These are phyloP conservation scores for Drosophila bocqueti DNA, from an alignment of 1,140 invertebrate species.

Conservation along the genomic window DNA sequence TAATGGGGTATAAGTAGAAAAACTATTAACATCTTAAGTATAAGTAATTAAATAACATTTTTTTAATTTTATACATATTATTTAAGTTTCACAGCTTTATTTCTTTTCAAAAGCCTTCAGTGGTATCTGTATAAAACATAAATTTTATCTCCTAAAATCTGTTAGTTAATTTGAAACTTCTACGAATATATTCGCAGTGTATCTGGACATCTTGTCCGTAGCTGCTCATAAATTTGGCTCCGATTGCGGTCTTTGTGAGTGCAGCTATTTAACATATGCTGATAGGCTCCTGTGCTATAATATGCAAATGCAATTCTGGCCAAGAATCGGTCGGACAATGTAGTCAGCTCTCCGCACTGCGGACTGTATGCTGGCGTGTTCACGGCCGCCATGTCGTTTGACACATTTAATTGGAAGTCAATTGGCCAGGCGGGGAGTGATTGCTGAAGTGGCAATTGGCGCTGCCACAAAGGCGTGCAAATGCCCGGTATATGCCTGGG, in stretches of 20 bases:
- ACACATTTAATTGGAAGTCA: constrained; percentile 81
- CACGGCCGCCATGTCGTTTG: constrained; percentile 41
- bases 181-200: not conserved
- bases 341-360: not conserved
- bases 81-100: too few species aligned
- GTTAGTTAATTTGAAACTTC: not conserved
- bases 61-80: too few species aligned
- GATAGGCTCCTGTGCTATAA: constrained; percentile 33
- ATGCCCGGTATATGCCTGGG: constrained; percentile 13
- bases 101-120: too few species aligned
- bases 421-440: constrained; percentile 56
- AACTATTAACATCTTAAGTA: too few species aligned
- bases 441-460: constrained; percentile 51
- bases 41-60: too few species aligned
- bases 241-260: constrained; percentile 40
- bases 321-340: constrained; percentile 12
- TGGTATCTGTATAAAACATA: too few species aligned
- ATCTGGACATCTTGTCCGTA: not conserved
- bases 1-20: too few species aligned
- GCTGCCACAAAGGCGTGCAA: constrained; percentile 45
- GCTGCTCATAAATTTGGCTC: constrained; percentile 68
- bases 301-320: constrained; percentile 78
- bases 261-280: constrained; percentile 24
- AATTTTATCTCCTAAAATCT: too few species aligned
- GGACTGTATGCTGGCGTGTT: constrained; percentile 16